Conservation (phyloP, 1,140 invertebrate genomes). For the Drosophila yakuba region DNA sequence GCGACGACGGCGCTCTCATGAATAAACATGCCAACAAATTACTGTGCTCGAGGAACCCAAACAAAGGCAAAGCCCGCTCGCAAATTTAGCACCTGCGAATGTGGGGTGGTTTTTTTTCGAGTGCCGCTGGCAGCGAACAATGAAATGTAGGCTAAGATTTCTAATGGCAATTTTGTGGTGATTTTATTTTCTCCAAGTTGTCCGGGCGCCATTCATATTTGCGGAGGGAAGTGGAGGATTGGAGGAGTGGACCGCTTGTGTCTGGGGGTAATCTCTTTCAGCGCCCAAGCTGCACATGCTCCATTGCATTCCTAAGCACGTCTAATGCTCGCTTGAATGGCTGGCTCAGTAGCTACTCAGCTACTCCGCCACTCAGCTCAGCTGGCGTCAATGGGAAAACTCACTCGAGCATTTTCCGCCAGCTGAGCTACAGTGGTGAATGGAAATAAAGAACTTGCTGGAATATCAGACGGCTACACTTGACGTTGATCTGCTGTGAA, state of each 20-base stretch:
- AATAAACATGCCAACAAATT: constrained; percentile 75
- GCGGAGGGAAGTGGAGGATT: no score
- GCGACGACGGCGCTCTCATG: constrained; percentile 46
- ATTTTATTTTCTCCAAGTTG: background rate
- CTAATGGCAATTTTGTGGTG: constrained; percentile 50
- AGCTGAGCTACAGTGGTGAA: constrained; percentile 17
- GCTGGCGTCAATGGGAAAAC: constrained; percentile 21
- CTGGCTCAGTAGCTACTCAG: constrained; percentile 47
- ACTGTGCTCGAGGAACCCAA: constrained; percentile 52
- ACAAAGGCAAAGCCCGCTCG: constrained; percentile 34
- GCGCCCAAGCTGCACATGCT: constrained; percentile 42
- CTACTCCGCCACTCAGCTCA: constrained; percentile 10
- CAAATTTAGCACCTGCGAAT: constrained; percentile 54
- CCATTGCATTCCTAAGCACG: constrained; percentile 61
- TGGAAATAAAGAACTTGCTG: no score
- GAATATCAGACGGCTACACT: no score
- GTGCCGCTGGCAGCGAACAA: constrained; percentile 29
- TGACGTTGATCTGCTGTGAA: no score
- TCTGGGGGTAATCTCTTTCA: constrained; percentile 38
- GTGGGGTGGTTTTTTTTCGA: constrained; percentile 20
- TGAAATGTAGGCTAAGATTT: constrained; percentile 72
- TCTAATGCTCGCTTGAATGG: constrained; percentile 61
- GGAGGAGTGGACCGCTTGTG: background rate
- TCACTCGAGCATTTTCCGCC: constrained; percentile 32
- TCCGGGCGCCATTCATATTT: constrained; percentile 6